phyloP scores from a whole-genome alignment of 2,113 vertebrate genomes.

The Albula glossodonta region DNA sequence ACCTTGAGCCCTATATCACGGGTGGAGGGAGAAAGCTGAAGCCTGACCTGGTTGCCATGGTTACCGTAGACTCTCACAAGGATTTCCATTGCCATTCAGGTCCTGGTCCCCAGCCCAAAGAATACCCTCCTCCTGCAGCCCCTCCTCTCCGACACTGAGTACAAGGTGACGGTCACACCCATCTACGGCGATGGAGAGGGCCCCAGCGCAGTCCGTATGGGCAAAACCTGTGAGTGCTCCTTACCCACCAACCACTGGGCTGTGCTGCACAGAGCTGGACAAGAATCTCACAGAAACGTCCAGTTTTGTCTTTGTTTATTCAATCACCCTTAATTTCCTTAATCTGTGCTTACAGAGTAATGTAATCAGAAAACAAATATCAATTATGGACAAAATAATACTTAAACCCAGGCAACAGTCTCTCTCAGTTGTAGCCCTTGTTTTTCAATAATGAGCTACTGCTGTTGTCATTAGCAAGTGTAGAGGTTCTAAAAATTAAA shows the following conservation, averaged over 20 bases:
- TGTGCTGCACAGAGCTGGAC: too few relatives aligned
- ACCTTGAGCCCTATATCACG: background rate
- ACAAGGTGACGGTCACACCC: constrained; percentile 83
- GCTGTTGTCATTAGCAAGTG: background rate
- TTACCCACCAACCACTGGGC: background rate
- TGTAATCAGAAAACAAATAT: too few relatives aligned
- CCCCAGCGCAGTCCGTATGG: constrained; percentile 65
- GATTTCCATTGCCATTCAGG: background rate
- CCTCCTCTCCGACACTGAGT: constrained; percentile 81
- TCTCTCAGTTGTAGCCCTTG: background rate
- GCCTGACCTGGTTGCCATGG: background rate
- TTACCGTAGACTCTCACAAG: background rate
- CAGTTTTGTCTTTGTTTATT: too few relatives aligned
- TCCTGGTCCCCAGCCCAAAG: constrained; percentile 72
- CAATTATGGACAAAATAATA: too few relatives aligned
- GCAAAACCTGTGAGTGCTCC: constrained; percentile 76
- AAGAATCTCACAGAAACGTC: too few relatives aligned
- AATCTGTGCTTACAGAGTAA: too few relatives aligned
- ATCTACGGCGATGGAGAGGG: constrained; percentile 82
- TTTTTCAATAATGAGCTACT: background rate
- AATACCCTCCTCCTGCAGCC: constrained; percentile 77
- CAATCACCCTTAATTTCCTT: too few relatives aligned
- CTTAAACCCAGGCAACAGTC: background rate
- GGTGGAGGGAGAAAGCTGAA: too few relatives aligned
- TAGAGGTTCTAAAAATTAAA: background rate